Evolutionary conservation across 1,140 invertebrate species (phyloP), one percentile per base, ranked within the genome.

Genomic region (Drosophila virilis): DNA sequence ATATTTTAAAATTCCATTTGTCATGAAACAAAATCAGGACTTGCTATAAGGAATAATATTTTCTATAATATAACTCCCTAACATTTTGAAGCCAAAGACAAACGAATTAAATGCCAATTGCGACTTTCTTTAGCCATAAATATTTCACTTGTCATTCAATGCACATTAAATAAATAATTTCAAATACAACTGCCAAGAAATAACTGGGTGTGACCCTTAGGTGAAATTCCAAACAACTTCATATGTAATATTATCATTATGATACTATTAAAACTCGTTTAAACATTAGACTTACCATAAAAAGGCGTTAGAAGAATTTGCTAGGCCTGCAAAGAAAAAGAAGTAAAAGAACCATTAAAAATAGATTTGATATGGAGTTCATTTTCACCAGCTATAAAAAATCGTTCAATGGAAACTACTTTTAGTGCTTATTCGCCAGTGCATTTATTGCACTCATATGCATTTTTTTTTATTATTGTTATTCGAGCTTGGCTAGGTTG

Each of bases 241-340:
- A 38, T 52, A 57, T 42, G 12, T 42, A 42, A 42, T 54, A 46
- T 22, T 10, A 28, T 15, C 13, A 62, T 46, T 50, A 50, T 50
- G 32, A 28, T 67, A 22, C 12, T 13, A 43, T 32, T 42, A 40
- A 43, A 57, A 40, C 32, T 50, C 55, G 22, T 58, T 71, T 50
- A 8, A 43, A 54, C n/a, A 78, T 64, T 68, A 17, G 6, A 75
- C 80, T 58, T 76, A 82, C 80, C 80, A 75, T 71, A 61, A 74
- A 83, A 83, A 78, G 58, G 57, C 65, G 66, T 75, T 72, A 43
- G 38, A 28, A 59, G 38, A 17, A 40, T 45, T 54, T 43, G 51
- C 40, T 40, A 60, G 45, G 40, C 51, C 80, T 83, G 75, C 33
- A 80, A 73, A 50, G 33, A 72, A 38, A 62, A 65, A 28, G 62